A percentile compares a stretch with the other conserved stretches of the same genome.
Evolutionary conservation across 53 echinoderm and acorn worm species (phyloP).

Genomic region (Echinometra lucunter): DNA sequence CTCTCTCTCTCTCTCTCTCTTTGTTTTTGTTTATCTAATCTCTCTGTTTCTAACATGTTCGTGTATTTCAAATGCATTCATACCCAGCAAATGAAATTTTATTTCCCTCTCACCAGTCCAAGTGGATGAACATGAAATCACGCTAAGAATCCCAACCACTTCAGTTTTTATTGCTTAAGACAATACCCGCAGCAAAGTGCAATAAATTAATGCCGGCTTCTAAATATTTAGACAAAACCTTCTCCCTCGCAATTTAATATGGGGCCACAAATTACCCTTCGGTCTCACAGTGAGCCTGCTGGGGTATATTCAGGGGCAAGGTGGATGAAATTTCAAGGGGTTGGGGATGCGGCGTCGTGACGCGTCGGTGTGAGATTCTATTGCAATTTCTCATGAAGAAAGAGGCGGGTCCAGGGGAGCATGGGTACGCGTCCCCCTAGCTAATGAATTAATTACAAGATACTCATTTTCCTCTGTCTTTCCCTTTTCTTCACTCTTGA

Average conservation of each 20-base stretch:
- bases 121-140: neutral
- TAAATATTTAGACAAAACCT: slow-evolving; percentile 41
- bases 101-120: neutral
- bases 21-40: neutral
- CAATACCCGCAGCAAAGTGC: slow-evolving; percentile 35
- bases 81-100: neutral
- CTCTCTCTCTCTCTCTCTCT: neutral
- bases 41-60: too few species aligned
- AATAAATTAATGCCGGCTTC: slow-evolving; percentile 32
- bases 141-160: neutral
- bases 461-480: neutral
- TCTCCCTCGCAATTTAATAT: slow-evolving; percentile 37
- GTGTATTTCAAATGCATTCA: neutral
- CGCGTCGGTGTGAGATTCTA: neutral
- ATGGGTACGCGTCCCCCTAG: neutral
- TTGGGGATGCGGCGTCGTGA: neutral
- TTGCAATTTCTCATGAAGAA: neutral
- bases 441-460: neutral
- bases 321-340: neutral
- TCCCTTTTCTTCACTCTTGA: neutral
- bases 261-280: slow-evolving; percentile 45
- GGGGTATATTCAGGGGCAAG: neutral
- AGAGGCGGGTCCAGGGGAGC: neutral
- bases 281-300: neutral
- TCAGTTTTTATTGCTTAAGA: slow-evolving; percentile 26